phyloP scores from a whole-genome alignment of 2,888 invertebrate genomes.

The Drosophila borealis region DNA sequence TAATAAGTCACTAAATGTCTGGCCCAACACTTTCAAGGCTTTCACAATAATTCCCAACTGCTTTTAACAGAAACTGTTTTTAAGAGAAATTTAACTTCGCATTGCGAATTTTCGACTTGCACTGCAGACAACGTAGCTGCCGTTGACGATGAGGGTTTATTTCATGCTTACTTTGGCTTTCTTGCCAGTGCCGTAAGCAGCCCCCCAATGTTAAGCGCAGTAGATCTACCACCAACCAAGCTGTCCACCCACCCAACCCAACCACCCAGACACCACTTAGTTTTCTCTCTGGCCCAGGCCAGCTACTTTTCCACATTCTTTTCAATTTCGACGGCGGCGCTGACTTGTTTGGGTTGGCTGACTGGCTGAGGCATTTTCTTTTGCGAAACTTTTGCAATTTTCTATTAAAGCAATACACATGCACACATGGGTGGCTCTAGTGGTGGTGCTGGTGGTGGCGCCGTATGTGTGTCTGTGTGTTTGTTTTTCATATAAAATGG shows the following conservation, averaged over 20 bases:
- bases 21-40: background rate
- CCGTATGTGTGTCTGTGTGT: constrained; percentile 42
- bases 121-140: constrained; percentile 62
- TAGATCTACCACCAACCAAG: constrained; percentile 39
- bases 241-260: constrained; percentile 16
- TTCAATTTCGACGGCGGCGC: constrained; percentile 73
- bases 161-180: constrained; percentile 77
- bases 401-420: constrained; percentile 79
- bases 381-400: constrained; percentile 81
- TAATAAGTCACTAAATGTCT: no score
- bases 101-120: constrained; percentile 22
- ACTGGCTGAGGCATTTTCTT: constrained; percentile 78
- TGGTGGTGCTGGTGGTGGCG: constrained; percentile 30
- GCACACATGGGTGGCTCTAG: constrained; percentile 54
- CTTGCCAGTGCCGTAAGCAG: constrained; percentile 58
- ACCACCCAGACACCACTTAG: constrained; percentile 34
- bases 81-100: constrained; percentile 37
- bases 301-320: constrained; percentile 81
- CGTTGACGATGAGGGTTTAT: constrained; percentile 74
- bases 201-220: constrained; percentile 33
- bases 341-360: constrained; percentile 70
- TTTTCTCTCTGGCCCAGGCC: constrained; percentile 49
- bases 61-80: background rate
- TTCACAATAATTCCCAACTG: background rate
- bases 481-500: constrained; percentile 72